These are phyloP conservation scores for Hypsopygia costalis DNA, from an alignment of 2,888 invertebrate species.

Conservation along the genomic window DNA sequence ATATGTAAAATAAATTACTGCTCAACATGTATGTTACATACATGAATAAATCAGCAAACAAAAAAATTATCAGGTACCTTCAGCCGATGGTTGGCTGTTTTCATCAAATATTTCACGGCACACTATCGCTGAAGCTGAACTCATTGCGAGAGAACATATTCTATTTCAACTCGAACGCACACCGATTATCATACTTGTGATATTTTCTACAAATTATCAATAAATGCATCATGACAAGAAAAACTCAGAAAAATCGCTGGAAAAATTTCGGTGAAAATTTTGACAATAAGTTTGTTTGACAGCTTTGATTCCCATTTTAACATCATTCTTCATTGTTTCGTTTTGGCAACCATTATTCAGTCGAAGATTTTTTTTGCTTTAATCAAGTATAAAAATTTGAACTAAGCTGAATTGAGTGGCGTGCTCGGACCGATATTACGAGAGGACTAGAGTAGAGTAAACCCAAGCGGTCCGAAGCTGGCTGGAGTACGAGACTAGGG, in stretches of 20 bases:
- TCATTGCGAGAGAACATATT: constrained; percentile 50
- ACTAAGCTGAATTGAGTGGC: no score
- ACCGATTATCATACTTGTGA: constrained; percentile 7
- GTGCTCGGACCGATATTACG: no score
- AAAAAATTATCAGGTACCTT: constrained; percentile 83
- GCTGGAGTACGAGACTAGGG: no score
- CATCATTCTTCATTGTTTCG: no score
- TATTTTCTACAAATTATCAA: not conserved
- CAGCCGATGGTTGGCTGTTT: constrained; percentile 89
- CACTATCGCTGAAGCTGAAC: constrained; percentile 80
- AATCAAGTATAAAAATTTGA: no score
- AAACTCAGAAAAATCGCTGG: constrained; percentile 8
- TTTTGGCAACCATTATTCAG: no score
- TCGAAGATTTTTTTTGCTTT: no score
- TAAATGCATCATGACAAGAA: constrained; percentile 14
- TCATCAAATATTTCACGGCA: constrained; percentile 93
- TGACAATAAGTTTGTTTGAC: constrained; percentile 5
- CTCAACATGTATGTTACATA: no score
- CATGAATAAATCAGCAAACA: no score
- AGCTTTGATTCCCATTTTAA: not conserved
- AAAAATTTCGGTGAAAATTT: constrained; percentile 8
- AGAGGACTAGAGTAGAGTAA: no score
- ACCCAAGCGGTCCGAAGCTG: no score
- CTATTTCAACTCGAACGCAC: constrained; percentile 38
- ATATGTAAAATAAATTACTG: no score